Conservation (phyloP, 2,797 vertebrate species). For the Perdix hodgsoniae region DNA sequence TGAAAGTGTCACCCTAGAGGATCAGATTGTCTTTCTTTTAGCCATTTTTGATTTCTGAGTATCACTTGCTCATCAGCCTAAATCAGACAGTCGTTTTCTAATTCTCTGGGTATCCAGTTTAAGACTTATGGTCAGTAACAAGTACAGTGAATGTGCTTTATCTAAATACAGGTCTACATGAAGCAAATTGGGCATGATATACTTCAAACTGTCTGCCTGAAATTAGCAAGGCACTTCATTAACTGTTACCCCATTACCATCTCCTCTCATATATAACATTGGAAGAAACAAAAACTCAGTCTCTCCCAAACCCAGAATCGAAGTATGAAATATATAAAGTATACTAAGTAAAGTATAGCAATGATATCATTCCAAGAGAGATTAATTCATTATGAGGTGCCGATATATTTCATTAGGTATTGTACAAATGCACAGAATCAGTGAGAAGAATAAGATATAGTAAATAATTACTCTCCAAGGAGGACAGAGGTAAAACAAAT, state of each 20-base stretch:
- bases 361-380: background rate
- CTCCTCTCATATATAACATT: background rate
- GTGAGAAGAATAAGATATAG: background rate
- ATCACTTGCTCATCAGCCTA: background rate
- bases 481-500: background rate
- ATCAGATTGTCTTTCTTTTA: background rate
- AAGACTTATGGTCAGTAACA: background rate
- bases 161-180: fast-evolving
- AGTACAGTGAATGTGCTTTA: background rate
- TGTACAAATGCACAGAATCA: background rate
- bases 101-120: background rate
- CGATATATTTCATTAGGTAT: background rate
- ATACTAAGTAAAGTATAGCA: background rate
- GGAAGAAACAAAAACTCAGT: background rate
- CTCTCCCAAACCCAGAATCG: background rate
- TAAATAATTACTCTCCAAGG: background rate
- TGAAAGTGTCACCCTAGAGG: background rate
- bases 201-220: background rate
- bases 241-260: background rate
- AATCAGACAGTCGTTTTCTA: background rate
- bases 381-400: background rate
- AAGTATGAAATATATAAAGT: too few relatives aligned
- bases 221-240: background rate
- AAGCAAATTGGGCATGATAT: background rate
- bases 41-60: background rate